Percentiles rank a stretch among this genome's conserved stretches.
Evolutionary conservation across 1,140 invertebrate genomes (phyloP).

Genomic region (Panulirus ornatus): DNA sequence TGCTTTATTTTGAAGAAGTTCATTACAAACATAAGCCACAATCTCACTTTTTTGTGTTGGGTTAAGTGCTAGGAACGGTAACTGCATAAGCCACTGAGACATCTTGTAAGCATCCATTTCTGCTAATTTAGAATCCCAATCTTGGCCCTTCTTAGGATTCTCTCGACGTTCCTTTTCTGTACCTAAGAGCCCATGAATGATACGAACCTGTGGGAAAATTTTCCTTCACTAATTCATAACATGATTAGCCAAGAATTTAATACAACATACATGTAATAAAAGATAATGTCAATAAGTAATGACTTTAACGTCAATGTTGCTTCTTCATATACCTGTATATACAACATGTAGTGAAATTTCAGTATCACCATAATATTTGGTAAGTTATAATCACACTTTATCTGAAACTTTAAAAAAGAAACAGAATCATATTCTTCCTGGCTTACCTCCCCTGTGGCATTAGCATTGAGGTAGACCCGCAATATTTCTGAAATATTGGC

Average conservation of each 20-base stretch:
- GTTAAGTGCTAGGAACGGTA: slow-evolving; percentile 91
- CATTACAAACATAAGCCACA: slow-evolving; percentile 94
- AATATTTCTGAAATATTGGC: slow-evolving; percentile 95
- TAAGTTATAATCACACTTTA: too few relatives aligned
- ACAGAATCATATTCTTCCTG: too few relatives aligned
- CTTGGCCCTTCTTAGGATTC: slow-evolving; percentile 68
- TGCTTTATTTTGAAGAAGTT: slow-evolving; percentile 94
- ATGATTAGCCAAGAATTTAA: too few relatives aligned
- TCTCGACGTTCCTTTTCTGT: slow-evolving; percentile 71
- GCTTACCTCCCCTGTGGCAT: slow-evolving; percentile 90
- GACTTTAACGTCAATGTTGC: too few relatives aligned
- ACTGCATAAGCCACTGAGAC: slow-evolving; percentile 85
- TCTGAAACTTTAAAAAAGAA: too few relatives aligned
- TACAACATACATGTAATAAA: neutral
- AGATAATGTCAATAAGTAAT: neutral
- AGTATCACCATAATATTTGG: too few relatives aligned
- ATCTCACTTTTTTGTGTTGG: slow-evolving; percentile 92
- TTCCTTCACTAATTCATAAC: neutral
- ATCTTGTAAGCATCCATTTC: slow-evolving; percentile 81
- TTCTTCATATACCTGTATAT: too few relatives aligned
- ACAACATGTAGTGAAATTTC: too few relatives aligned
- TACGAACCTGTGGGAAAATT: slow-evolving; percentile 48
- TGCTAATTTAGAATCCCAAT: slow-evolving; percentile 65
- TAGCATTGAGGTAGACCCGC: slow-evolving; percentile 91
- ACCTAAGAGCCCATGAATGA: slow-evolving; percentile 61